Evolutionary conservation across 2,113 vertebrate species (phyloP).

Genomic region (Raja brachyura): DNA sequence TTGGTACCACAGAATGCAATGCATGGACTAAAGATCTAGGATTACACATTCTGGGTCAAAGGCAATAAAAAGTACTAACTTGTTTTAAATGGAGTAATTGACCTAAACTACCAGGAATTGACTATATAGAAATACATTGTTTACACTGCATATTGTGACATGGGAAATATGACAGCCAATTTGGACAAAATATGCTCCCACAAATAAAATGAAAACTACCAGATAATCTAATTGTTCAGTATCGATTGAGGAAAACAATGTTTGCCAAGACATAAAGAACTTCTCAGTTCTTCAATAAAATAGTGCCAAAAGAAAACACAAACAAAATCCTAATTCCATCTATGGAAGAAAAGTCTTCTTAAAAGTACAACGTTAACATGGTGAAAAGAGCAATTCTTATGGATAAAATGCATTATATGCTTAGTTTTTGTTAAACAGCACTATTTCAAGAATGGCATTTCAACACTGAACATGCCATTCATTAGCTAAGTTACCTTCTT

Average conservation of each 20-base stretch:
- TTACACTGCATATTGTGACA: background rate
- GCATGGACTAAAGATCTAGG: background rate
- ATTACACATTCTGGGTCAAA: background rate
- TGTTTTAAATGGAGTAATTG: background rate
- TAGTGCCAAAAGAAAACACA: background rate
- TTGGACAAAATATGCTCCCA: no score
- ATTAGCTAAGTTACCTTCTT: conserved; percentile 66
- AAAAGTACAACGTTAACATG: background rate
- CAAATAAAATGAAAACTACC: no score
- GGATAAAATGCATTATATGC: background rate
- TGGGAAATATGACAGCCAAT: no score
- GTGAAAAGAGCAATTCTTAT: background rate
- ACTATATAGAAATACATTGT: background rate
- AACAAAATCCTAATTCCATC: background rate
- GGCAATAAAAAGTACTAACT: background rate
- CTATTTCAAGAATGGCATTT: background rate
- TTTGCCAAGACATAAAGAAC: no score
- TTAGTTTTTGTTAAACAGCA: background rate
- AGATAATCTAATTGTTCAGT: no score
- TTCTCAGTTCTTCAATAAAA: background rate
- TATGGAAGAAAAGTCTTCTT: background rate
- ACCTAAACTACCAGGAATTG: background rate
- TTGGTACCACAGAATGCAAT: background rate
- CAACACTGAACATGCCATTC: no score
- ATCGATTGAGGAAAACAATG: no score